These are phyloP conservation scores for Agelas oroides DNA, from an alignment of 37 sponge, comb jelly and placozoan species.

Conservation along the genomic window DNA sequence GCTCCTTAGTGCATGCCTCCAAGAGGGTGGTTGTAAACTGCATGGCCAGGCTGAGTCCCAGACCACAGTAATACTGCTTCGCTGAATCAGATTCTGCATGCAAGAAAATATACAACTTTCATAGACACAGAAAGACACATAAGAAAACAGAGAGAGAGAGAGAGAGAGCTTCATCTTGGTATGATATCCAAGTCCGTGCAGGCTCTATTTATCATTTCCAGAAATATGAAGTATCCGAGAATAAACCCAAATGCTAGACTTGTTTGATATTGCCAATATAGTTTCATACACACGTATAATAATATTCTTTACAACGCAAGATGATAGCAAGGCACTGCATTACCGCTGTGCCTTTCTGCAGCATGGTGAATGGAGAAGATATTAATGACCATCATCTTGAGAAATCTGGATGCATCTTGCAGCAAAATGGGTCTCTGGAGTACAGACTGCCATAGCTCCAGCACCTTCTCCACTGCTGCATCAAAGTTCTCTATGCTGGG, in stretches of 20 bases:
- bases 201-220: too few species aligned
- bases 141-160: too few species aligned
- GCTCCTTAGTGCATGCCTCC: background rate
- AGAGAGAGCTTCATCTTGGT: too few species aligned
- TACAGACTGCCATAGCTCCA: slow-evolving; percentile 7
- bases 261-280: too few species aligned
- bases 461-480: slow-evolving; percentile 1
- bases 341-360: slow-evolving; percentile 15
- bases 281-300: too few species aligned
- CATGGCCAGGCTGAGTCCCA: slow-evolving; percentile 20
- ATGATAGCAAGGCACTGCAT: too few species aligned
- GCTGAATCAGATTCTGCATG: background rate
- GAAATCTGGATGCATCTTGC: slow-evolving; percentile 14
- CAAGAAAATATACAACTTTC: too few species aligned
- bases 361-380: slow-evolving; percentile 77
- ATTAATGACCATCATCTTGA: slow-evolving; percentile 73
- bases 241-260: too few species aligned
- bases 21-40: slow-evolving; percentile 12
- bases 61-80: slow-evolving; percentile 36
- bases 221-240: too few species aligned
- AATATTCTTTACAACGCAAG: too few species aligned
- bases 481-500: slow-evolving; percentile 44
- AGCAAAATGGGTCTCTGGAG: background rate
- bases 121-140: too few species aligned
- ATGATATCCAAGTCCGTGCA: too few species aligned